Evolutionary conservation across 2,888 invertebrate genomes (phyloP).

Genomic region (Aleiodes leptofemur): DNA sequence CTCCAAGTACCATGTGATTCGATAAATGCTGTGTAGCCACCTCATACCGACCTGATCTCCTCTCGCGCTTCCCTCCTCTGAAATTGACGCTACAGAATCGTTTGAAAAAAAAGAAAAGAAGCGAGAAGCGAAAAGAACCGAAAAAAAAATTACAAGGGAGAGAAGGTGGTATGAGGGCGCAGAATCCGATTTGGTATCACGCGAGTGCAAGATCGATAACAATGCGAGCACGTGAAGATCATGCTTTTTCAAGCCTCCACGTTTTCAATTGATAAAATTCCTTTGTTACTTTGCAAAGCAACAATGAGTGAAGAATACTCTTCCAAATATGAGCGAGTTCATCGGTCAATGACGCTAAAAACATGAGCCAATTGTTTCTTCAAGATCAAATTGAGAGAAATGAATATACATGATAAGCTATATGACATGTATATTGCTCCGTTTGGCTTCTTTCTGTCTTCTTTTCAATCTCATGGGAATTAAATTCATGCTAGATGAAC

Average conservation of each 20-base stretch:
- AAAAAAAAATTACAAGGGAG: conserved; percentile 26
- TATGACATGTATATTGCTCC: too few relatives aligned
- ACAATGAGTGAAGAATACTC: too few relatives aligned
- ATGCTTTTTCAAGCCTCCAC: conserved; percentile 55
- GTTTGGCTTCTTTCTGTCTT: background rate
- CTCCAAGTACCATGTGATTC: conserved; percentile 55
- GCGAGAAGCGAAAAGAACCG: conserved; percentile 34
- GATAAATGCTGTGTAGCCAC: conserved; percentile 56
- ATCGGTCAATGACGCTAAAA: too few relatives aligned
- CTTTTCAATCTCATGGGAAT: background rate
- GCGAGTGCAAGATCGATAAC: conserved; percentile 64
- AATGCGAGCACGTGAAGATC: conserved; percentile 69
- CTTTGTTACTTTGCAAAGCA: background rate
- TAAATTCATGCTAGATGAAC: conserved; percentile 22
- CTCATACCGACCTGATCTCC: conserved; percentile 34
- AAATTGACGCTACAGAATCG: conserved; percentile 21
- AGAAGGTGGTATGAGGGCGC: conserved; percentile 58
- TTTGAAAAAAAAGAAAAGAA: conserved; percentile 22
- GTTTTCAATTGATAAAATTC: too few relatives aligned
- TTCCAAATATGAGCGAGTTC: too few relatives aligned
- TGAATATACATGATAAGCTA: too few relatives aligned
- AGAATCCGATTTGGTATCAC: conserved; percentile 65
- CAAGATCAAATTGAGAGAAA: too few relatives aligned
- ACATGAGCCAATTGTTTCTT: too few relatives aligned
- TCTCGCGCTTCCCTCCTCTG: conserved; percentile 32